Base-by-base conservation (phyloP, 2,888 invertebrate genomes). In the Blastobasis adustella region DNA sequence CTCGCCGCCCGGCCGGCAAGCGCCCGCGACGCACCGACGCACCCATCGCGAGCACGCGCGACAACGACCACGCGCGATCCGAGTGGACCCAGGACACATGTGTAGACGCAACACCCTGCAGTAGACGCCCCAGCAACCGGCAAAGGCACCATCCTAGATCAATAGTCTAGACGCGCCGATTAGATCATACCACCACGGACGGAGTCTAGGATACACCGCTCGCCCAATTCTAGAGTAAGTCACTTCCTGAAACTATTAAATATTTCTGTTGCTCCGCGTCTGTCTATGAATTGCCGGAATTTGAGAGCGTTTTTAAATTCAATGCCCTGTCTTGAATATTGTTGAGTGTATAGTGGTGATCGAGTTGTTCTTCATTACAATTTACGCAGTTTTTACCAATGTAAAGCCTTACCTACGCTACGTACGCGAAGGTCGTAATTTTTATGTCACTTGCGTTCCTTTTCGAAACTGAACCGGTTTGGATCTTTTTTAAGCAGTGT, bases 401-500 rank as follows among this genome's bases (percentile, higher is more conserved):
- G 46, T 38, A 39, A 38, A 45, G 42, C 9, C 8, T 42, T 6
- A n/a, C 42, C 10, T 42, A 42, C 62, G 65, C 69, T 6, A n/a
- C 42, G 9, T 42, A 42, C 62, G 65, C 69, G 80, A 80, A 79
- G 81, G 79, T 77, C 78, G 71, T 75, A 67, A 78, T 74, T 81
- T 78, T 80, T 76, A 74, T 82, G 79, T 79, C 80, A 82, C 51
- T 53, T 79, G 75, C 74, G 78, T 77, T 80, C 76, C 74, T 80
- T 83, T 82, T 84, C 76, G 76, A 82, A 77, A 79, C 70, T 60
- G 62, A 84, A 85, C 85, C 84, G 84, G 86, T 86, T 79, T 65
- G 71, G 75, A 76, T 81, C 65, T 73, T 80, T 81, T 84, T 83
- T 74, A 73, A 75, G 79, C 69, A 76, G 78, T 47, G 76, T 76